Evolutionary conservation across 2,797 vertebrate species (phyloP).

Genomic region (Sylvilagus floridanus): DNA sequence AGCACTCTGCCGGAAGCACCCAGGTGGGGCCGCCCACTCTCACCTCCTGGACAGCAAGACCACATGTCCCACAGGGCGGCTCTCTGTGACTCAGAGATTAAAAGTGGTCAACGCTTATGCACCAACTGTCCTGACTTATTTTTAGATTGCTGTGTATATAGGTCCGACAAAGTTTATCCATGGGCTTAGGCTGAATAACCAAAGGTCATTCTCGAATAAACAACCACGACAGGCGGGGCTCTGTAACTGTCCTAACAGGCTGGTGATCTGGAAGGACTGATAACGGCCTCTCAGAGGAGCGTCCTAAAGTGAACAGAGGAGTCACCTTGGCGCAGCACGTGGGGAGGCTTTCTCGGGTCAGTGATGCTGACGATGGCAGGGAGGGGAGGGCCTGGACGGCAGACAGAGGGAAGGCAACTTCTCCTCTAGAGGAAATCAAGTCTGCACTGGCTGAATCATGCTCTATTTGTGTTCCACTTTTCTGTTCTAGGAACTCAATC

Average conservation of each 20-base stretch:
- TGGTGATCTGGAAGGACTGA: neutral
- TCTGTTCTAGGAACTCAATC: slow-evolving; percentile 58
- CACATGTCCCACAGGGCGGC: accelerated
- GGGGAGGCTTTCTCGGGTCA: neutral
- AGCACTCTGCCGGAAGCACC: neutral
- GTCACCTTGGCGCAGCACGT: slow-evolving; percentile 34
- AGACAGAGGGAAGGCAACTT: neutral
- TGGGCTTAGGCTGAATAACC: neutral
- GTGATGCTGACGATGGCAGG: neutral
- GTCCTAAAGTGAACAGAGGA: slow-evolving; percentile 14
- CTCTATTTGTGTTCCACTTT: slow-evolving; percentile 39
- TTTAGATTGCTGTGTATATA: neutral
- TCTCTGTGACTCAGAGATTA: neutral
- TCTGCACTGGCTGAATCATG: slow-evolving; percentile 36
- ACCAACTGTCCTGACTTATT: slow-evolving; percentile 2
- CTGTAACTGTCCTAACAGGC: slow-evolving; percentile 28
- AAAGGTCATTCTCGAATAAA: neutral
- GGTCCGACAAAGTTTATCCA: slow-evolving; percentile 24
- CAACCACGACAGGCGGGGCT: neutral
- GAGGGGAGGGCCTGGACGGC: neutral
- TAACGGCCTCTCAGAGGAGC: neutral
- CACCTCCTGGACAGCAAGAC: neutral
- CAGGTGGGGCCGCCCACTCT: accelerated
- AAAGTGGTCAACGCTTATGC: neutral
- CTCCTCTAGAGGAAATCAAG: slow-evolving; percentile 44